Conservation (phyloP, 2,888 invertebrate genomes). For the Choristoneura rosaceana region DNA sequence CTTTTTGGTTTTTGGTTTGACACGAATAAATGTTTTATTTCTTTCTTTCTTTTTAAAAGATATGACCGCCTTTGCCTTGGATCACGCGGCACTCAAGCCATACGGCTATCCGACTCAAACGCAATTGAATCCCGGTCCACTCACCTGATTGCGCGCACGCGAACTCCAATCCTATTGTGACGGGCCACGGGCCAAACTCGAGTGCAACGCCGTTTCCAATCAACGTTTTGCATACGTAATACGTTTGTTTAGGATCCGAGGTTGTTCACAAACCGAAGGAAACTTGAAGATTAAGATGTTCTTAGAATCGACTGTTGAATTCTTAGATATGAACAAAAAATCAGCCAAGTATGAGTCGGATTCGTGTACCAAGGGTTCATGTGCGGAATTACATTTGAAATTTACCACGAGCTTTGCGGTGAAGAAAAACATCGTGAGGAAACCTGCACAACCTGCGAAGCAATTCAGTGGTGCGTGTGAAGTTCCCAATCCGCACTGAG, state of each 20-base stretch:
- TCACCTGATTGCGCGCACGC: constrained; percentile 22
- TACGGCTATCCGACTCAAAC: constrained; percentile 20
- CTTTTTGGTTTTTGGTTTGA: too few species aligned
- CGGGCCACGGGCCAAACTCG: background rate
- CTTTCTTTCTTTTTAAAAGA: too few species aligned
- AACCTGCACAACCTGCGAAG: too few species aligned
- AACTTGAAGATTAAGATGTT: background rate
- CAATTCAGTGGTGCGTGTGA: too few species aligned
- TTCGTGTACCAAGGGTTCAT: too few species aligned
- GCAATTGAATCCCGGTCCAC: constrained; percentile 35
- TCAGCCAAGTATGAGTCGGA: too few species aligned
- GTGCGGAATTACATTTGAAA: too few species aligned
- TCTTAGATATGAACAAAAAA: too few species aligned
- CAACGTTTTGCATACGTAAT: constrained; percentile 36
- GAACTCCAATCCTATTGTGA: constrained; percentile 13
- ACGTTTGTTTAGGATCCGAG: constrained; percentile 33
- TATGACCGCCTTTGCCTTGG: background rate
- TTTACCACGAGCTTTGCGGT: too few species aligned
- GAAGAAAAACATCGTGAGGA: too few species aligned
- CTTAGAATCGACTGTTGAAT: background rate
- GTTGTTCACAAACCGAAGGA: background rate
- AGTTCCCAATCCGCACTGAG: too few species aligned
- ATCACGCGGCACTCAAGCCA: constrained; percentile 6
- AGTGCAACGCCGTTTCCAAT: constrained; percentile 14
- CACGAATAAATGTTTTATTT: too few species aligned